Evolutionary conservation across 2,113 vertebrate genomes (phyloP).

Genomic region (Thamnophis sirtalis): DNA sequence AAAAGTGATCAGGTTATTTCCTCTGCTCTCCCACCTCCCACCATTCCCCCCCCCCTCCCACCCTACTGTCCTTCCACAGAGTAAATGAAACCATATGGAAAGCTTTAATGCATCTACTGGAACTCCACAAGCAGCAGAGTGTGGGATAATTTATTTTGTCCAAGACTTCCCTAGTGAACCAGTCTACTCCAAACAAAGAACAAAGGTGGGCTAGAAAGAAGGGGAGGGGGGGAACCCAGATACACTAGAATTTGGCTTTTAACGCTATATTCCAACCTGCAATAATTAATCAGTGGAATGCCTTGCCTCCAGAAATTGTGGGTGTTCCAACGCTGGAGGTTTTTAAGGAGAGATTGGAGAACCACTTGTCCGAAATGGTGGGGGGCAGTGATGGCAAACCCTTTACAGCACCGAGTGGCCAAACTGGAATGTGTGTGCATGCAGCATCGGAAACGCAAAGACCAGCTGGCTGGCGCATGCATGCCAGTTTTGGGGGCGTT

Average conservation of each 20-base stretch:
- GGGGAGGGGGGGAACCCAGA: not conserved
- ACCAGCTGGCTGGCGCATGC: too few relatives aligned
- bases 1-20: not conserved
- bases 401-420: too few relatives aligned
- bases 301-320: not conserved
- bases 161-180: constrained; percentile 16
- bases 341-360: not conserved
- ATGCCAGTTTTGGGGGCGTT: too few relatives aligned
- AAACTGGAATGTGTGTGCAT: too few relatives aligned
- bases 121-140: not conserved
- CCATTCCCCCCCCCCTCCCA: not conserved
- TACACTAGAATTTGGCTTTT: not conserved
- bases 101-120: constrained; percentile 2
- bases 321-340: not conserved
- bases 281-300: not conserved
- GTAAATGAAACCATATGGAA: constrained; percentile 54
- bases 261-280: not conserved
- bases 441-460: too few relatives aligned
- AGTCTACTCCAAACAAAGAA: not conserved
- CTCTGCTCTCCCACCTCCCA: not conserved
- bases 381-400: too few relatives aligned
- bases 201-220: not conserved
- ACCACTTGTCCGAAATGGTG: not conserved
- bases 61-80: not conserved
- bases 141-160: not conserved